These are phyloP conservation scores for Macrosoma leucophasiata DNA, from an alignment of 2,888 invertebrate species.

Conservation along the genomic window DNA sequence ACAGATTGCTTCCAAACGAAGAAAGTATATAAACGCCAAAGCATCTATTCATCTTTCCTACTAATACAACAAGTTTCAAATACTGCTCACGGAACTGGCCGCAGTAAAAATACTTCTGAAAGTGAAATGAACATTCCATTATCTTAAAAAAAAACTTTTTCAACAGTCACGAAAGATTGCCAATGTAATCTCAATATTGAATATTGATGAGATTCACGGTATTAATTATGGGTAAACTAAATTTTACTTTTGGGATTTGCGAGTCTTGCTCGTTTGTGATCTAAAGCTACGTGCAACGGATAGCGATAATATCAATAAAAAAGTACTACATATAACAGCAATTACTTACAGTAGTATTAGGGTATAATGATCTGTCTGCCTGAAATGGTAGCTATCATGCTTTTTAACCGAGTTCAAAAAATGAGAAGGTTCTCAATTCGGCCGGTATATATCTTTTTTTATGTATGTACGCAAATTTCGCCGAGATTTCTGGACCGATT, in stretches of 20 bases:
- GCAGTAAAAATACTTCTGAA: constrained; percentile 67
- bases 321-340: no score
- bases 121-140: no score
- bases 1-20: constrained; percentile 79
- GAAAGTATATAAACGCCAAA: constrained; percentile 77
- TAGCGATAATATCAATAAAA: no score
- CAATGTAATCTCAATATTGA: constrained; percentile 2
- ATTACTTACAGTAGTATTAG: no score
- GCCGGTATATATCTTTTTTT: no score
- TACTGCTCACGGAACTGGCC: constrained; percentile 70
- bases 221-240: constrained; percentile 4
- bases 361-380: no score
- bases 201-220: background rate
- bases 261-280: background rate
- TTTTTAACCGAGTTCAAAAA: no score
- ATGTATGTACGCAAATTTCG: no score
- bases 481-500: no score
- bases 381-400: no score
- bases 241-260: background rate
- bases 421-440: no score
- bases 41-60: constrained; percentile 72
- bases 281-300: no score
- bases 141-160: constrained; percentile 3
- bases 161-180: background rate
- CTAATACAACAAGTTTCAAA: constrained; percentile 72